These are phyloP conservation scores for Callinectes sapidus DNA, from an alignment of 2,888 invertebrate species.

Conservation along the genomic window DNA sequence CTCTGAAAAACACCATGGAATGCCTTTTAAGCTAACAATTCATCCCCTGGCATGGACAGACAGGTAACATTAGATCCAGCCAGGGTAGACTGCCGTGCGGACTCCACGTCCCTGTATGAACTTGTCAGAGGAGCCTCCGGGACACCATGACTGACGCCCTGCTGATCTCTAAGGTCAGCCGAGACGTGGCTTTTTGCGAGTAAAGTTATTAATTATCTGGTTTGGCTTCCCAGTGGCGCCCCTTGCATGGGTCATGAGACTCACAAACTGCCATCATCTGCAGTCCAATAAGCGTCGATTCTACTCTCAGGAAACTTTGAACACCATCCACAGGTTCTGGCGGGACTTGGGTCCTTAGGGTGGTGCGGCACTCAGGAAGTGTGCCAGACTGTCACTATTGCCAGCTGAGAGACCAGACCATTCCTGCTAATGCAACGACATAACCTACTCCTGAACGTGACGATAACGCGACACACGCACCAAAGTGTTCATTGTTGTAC, in stretches of 20 bases:
- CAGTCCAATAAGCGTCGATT: constrained; percentile 13
- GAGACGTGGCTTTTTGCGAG: background rate
- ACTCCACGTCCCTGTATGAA: too few species aligned
- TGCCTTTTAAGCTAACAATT: background rate
- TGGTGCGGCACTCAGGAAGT: background rate
- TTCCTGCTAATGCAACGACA: background rate
- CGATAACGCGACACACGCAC: background rate
- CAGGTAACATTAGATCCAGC: too few species aligned
- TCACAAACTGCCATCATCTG: constrained; percentile 8
- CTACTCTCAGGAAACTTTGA: constrained; percentile 5
- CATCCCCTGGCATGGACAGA: background rate
- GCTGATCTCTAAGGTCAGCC: background rate
- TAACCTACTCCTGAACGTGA: background rate
- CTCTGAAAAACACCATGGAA: background rate
- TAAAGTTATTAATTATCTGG: background rate
- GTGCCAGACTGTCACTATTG: background rate
- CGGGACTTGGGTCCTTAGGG: background rate
- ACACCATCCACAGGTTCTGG: background rate
- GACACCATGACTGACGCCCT: background rate
- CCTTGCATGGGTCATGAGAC: background rate
- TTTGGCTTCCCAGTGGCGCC: background rate
- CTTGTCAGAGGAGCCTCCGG: background rate
- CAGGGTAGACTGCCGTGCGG: background rate
- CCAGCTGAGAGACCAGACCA: background rate
- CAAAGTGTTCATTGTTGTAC: background rate